phyloP scores from a whole-genome alignment of 2,888 invertebrate genomes.

The Dynastes grantii region DNA sequence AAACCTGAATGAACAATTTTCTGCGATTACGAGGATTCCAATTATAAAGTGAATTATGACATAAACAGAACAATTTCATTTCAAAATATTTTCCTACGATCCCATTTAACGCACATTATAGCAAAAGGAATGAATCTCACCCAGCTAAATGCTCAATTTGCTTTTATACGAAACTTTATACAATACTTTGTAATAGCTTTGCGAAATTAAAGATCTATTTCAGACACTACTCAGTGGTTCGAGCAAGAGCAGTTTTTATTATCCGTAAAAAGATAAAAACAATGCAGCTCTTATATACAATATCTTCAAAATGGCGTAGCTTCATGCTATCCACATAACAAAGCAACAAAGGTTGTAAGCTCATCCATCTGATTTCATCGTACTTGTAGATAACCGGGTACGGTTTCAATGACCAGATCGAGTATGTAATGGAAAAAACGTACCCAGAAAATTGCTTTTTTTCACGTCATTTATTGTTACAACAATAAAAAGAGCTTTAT shows the following conservation, averaged over 20 bases:
- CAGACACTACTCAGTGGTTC: too few relatives aligned
- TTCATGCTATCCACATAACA: too few relatives aligned
- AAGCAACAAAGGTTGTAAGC: too few relatives aligned
- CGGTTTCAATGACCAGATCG: conserved; percentile 10
- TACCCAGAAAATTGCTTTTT: conserved; percentile 28
- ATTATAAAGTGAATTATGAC: background rate
- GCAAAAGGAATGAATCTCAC: too few relatives aligned
- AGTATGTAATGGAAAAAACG: conserved; percentile 18
- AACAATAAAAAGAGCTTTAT: conserved; percentile 1
- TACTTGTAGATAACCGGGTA: background rate
- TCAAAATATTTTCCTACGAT: conserved; percentile 6
- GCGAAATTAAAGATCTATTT: too few relatives aligned
- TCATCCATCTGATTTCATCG: background rate
- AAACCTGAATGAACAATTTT: background rate
- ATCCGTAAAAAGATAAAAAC: too few relatives aligned
- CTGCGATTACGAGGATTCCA: background rate
- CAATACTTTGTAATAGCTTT: too few relatives aligned
- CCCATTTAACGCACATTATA: background rate
- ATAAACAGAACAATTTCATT: background rate
- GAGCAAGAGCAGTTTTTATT: too few relatives aligned
- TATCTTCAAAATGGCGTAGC: too few relatives aligned
- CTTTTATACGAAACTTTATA: too few relatives aligned
- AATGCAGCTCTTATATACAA: too few relatives aligned
- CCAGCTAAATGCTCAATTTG: too few relatives aligned
- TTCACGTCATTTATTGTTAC: conserved; percentile 25